phyloP scores from a whole-genome alignment of 53 echinoderm and acorn worm species.

The Actinopyga echinites region DNA sequence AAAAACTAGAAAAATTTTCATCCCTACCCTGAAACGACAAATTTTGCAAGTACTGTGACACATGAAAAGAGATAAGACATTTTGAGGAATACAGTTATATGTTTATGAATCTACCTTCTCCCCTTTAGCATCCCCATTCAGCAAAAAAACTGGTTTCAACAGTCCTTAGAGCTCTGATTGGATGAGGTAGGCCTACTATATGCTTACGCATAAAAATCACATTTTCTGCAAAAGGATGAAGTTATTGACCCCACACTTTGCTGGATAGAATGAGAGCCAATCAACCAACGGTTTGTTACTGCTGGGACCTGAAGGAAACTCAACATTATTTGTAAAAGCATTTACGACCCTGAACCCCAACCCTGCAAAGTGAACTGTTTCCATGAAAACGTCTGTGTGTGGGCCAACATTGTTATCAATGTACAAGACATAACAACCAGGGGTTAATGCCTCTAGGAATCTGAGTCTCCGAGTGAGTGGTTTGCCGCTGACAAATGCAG shows the following conservation, averaged over 20 bases:
- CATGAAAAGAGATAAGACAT: too few species aligned
- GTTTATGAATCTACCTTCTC: too few species aligned
- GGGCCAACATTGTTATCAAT: slow-evolving; percentile 19
- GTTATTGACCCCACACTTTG: background rate
- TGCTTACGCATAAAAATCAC: background rate
- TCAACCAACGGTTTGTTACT: background rate
- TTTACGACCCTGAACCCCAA: background rate
- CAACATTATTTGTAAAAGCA: background rate
- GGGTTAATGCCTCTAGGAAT: background rate
- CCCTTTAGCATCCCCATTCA: too few species aligned
- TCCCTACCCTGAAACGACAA: too few species aligned
- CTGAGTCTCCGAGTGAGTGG: background rate
- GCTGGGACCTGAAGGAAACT: background rate
- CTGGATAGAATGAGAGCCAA: slow-evolving; percentile 36
- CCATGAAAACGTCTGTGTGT: background rate
- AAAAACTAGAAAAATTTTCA: too few species aligned
- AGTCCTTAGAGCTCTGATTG: too few species aligned
- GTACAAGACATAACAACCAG: slow-evolving; percentile 13
- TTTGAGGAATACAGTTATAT: too few species aligned
- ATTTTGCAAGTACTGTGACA: too few species aligned
- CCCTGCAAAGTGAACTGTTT: background rate
- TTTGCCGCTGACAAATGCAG: background rate
- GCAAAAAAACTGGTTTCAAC: too few species aligned
- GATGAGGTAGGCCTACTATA: too few species aligned
- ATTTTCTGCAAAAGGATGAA: slow-evolving; percentile 1